Evolutionary conservation across 2,113 vertebrate species (phyloP), one percentile per base, ranked within the genome.

Genomic region (Tupaia tana): DNA sequence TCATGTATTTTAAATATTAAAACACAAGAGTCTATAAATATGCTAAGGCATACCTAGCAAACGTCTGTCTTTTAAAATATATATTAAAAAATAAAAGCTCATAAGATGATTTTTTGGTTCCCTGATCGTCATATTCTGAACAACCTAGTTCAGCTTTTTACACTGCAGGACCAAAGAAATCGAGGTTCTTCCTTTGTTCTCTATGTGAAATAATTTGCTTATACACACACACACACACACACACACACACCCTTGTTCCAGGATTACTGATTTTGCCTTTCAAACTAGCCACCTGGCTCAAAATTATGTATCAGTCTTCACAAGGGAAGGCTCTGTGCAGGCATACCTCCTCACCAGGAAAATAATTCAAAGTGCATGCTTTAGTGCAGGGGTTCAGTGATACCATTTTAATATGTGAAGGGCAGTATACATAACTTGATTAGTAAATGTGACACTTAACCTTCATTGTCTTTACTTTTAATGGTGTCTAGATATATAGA

Each of bases 301-400:
- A 96, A 94, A 89, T n/a, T 25, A 14, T 52, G 22, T 88, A 20
- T 64, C 70, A 70, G 6, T n/a, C 43, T 87, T 89, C 24, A 69
- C 20, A 86, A 85, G 2, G 22, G 3, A 89, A 8, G 7, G 0
- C 16, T 92, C 10, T 22, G 27, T 43, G n/a, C 52, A 90, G 19
- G 29, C 1, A 31, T 56, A 31, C 20, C 11, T 75, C 24, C 29
- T 77, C 88, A 63, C 9, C 2, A 85, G 12, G 25, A 86, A 94
- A 95, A 71, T 81, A 84, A 85, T 52, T 92, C 20, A 71, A 74
- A 88, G 7, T 22, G 3, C 7, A 66, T 73, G 9, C 9, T 59
- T 93, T 66, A 59, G 2, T 77, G n/a, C 84, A 6, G 9, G 25
- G 15, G 3, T 79, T 93, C 24, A 59, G 18, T 61, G 52, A 93